Evolutionary conservation across 2,888 invertebrate genomes (phyloP).

Genomic region (Eristalinus aeneus): DNA sequence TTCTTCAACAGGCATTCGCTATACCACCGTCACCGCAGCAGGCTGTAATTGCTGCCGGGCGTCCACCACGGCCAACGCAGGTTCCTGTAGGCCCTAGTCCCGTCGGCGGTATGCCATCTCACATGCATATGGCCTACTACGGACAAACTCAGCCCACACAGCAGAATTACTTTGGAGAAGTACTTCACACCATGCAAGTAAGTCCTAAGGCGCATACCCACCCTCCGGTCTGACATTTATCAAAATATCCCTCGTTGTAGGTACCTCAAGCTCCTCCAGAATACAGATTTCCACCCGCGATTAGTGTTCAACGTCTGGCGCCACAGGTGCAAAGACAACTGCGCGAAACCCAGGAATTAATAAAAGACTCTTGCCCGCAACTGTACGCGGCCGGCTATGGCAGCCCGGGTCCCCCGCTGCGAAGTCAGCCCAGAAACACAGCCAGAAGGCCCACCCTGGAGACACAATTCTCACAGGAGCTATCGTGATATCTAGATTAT

Average conservation of each 20-base stretch:
- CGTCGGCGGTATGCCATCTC: conserved; percentile 72
- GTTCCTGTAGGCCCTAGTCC: conserved; percentile 58
- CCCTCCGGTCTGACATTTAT: not conserved
- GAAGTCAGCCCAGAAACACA: conserved; percentile 79
- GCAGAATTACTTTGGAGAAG: conserved; percentile 78
- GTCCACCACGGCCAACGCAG: conserved; percentile 73
- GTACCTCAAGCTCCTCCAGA: conserved; percentile 77
- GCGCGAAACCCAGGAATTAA: conserved; percentile 81
- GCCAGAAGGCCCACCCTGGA: conserved; percentile 81
- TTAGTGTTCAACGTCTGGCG: conserved; percentile 81
- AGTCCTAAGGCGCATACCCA: conserved; percentile 11
- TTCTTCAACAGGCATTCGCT: conserved; percentile 69
- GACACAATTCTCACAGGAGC: conserved; percentile 81
- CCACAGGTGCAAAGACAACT: conserved; percentile 81
- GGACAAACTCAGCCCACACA: conserved; percentile 77
- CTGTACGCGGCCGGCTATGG: conserved; percentile 80
- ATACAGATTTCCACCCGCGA: conserved; percentile 81
- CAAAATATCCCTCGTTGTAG: conserved; percentile 47
- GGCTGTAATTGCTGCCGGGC: conserved; percentile 74
- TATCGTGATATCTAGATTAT: conserved; percentile 81
- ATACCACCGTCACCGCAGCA: conserved; percentile 75
- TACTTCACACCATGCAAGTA: conserved; percentile 79
- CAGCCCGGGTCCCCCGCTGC: conserved; percentile 80
- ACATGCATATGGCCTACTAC: conserved; percentile 79
- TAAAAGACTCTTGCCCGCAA: conserved; percentile 81